phyloP scores from a whole-genome alignment of 2,888 invertebrate genomes.

The Poecilobothrus nobilitatus region DNA sequence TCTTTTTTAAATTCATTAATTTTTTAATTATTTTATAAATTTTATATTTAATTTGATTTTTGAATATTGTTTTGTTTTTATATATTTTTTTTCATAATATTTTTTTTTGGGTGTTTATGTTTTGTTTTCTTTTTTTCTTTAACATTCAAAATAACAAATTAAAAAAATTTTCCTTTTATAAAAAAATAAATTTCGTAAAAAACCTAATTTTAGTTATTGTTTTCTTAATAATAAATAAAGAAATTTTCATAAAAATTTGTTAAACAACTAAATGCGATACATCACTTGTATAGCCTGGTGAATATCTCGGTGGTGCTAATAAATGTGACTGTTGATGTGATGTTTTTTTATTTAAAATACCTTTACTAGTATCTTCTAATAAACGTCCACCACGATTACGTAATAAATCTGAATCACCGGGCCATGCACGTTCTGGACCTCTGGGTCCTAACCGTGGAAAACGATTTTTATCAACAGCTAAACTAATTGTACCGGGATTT shows the following conservation, averaged over 20 bases:
- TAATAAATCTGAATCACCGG: slow-evolving; percentile 50
- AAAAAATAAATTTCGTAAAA: slow-evolving; percentile 4
- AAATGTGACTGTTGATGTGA: slow-evolving; percentile 35
- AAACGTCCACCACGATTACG: slow-evolving; percentile 59
- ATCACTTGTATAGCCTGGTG: slow-evolving; percentile 69
- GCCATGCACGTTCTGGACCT: slow-evolving; percentile 60
- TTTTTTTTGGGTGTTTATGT: too few species aligned
- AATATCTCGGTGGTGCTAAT: slow-evolving; percentile 57
- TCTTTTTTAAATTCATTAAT: neutral
- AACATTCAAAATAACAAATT: slow-evolving; percentile 1
- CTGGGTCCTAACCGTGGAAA: slow-evolving; percentile 43
- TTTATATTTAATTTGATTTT: neutral
- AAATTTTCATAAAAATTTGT: slow-evolving; percentile 21
- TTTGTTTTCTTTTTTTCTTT: neutral
- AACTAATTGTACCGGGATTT: slow-evolving; percentile 70
- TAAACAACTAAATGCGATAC: slow-evolving; percentile 73
- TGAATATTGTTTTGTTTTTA: too few species aligned
- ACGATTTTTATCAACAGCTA: slow-evolving; percentile 63
- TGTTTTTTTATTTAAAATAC: slow-evolving; percentile 13
- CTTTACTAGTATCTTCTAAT: slow-evolving; percentile 28
- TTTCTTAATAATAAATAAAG: slow-evolving; percentile 6
- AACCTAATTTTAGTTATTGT: slow-evolving; percentile 6
- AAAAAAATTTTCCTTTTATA: neutral
- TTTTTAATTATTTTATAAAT: neutral
- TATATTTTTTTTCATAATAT: too few species aligned